These are phyloP conservation scores for Moxostoma hubbsi DNA, from an alignment of 2,797 vertebrate species.

Conservation along the genomic window DNA sequence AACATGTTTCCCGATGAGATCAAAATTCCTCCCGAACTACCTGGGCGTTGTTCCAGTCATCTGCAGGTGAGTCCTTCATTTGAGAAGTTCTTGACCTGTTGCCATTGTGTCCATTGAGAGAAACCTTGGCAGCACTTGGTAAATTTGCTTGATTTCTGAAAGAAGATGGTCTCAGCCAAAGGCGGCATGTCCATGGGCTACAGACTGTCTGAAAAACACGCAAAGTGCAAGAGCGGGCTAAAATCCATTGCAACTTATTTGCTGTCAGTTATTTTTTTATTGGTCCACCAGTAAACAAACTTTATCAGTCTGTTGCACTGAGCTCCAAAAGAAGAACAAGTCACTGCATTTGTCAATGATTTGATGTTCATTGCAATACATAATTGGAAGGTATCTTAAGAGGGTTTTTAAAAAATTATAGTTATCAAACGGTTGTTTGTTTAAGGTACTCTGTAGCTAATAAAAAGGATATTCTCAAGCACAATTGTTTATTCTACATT, in stretches of 20 bases:
- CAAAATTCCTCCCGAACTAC: constrained; percentile 91
- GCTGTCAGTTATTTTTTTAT: not conserved
- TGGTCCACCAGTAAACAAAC: not conserved
- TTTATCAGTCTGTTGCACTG: no score
- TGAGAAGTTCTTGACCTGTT: not conserved
- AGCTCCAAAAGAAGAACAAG: no score
- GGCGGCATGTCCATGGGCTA: not conserved
- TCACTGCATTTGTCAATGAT: no score
- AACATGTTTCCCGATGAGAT: constrained; percentile 98
- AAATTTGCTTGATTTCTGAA: not conserved
- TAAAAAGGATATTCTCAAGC: no score
- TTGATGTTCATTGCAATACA: no score
- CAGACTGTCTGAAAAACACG: not conserved
- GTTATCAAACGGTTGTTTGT: no score
- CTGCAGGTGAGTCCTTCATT: constrained; percentile 80
- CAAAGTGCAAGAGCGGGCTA: not conserved
- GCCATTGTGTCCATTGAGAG: not conserved
- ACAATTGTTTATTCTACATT: no score
- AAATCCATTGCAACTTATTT: not conserved
- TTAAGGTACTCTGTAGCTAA: no score
- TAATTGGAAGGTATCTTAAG: no score
- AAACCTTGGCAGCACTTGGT: not conserved
- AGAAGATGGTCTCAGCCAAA: not conserved
- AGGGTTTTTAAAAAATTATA: no score
- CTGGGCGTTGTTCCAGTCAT: constrained; percentile 90